Conservation (phyloP, 1,140 invertebrate species). For the Drosophila albomicans region DNA sequence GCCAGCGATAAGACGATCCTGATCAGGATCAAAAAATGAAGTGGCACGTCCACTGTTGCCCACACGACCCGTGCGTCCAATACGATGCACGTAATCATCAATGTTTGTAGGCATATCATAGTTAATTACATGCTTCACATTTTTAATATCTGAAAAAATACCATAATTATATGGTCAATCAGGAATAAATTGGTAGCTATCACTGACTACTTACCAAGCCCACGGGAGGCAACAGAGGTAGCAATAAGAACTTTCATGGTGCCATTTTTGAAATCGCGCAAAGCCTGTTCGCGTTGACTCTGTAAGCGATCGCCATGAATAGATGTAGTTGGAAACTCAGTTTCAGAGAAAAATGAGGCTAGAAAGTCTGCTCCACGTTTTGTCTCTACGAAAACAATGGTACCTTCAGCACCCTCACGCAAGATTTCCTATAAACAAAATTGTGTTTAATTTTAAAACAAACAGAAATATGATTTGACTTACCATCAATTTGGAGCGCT, state of each 20-base stretch:
- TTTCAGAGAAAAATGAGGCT: conserved; percentile 90
- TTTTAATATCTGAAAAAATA: conserved; percentile 78
- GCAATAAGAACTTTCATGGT: conserved; percentile 93
- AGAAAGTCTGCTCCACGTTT: conserved; percentile 96
- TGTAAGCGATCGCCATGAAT: conserved; percentile 97
- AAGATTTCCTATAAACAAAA: conserved; percentile 62
- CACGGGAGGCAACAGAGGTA: conserved; percentile 96
- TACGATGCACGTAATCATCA: conserved; percentile 97
- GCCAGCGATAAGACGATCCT: conserved; percentile 87
- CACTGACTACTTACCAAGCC: conserved; percentile 89
- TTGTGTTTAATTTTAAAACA: background rate
- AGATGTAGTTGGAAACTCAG: conserved; percentile 90
- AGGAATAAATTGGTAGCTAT: conserved; percentile 89
- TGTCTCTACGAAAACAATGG: conserved; percentile 95
- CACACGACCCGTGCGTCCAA: conserved; percentile 96
- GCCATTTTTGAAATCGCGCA: conserved; percentile 92
- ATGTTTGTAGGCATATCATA: conserved; percentile 94
- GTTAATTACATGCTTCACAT: conserved; percentile 95
- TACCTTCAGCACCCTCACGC: conserved; percentile 85
- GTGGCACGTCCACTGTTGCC: conserved; percentile 96
- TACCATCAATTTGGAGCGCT: conserved; percentile 88
- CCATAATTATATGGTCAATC: background rate
- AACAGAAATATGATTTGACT: conserved; percentile 1
- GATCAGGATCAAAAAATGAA: conserved; percentile 92
- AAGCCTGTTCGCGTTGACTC: conserved; percentile 94